phyloP scores from a whole-genome alignment of 2,888 invertebrate genomes.

The Parnassius apollo region DNA sequence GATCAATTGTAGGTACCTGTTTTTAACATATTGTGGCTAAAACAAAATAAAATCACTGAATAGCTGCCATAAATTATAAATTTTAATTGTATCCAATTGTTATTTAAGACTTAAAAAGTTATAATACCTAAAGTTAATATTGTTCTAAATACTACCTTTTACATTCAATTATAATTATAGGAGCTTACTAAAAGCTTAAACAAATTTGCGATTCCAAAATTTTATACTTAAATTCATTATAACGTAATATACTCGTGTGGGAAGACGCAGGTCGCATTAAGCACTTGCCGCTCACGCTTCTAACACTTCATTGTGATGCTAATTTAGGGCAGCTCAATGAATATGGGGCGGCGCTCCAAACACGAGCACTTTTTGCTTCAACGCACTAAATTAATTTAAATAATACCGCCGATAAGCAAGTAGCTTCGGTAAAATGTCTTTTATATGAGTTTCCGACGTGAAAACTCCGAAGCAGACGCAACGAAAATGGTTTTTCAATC shows the following conservation, averaged over 20 bases:
- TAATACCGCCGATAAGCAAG: slow-evolving; percentile 76
- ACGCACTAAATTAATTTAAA: slow-evolving; percentile 78
- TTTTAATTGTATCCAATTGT: no score
- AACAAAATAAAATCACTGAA: no score
- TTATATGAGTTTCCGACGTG: slow-evolving; percentile 71
- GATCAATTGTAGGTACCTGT: no score
- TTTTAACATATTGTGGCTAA: no score
- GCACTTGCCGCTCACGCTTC: slow-evolving; percentile 67
- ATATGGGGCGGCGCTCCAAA: slow-evolving; percentile 67
- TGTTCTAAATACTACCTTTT: slow-evolving; percentile 7
- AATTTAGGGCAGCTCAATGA: slow-evolving; percentile 77
- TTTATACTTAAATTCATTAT: slow-evolving; percentile 71
- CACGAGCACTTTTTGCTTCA: slow-evolving; percentile 76
- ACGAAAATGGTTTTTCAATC: slow-evolving; percentile 56
- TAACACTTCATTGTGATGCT: slow-evolving; percentile 79
- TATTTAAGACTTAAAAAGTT: no score
- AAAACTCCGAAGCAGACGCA: slow-evolving; percentile 51
- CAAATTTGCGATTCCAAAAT: slow-evolving; percentile 64
- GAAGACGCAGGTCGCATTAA: slow-evolving; percentile 70
- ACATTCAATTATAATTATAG: slow-evolving; percentile 49
- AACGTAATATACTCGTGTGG: slow-evolving; percentile 69
- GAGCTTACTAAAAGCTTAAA: slow-evolving; percentile 51
- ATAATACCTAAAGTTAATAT: no score
- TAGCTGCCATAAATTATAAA: no score
- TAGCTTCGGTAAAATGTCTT: slow-evolving; percentile 68